These are phyloP conservation scores for Odontomyia ornata DNA, from an alignment of 2,888 invertebrate species.

Conservation along the genomic window DNA sequence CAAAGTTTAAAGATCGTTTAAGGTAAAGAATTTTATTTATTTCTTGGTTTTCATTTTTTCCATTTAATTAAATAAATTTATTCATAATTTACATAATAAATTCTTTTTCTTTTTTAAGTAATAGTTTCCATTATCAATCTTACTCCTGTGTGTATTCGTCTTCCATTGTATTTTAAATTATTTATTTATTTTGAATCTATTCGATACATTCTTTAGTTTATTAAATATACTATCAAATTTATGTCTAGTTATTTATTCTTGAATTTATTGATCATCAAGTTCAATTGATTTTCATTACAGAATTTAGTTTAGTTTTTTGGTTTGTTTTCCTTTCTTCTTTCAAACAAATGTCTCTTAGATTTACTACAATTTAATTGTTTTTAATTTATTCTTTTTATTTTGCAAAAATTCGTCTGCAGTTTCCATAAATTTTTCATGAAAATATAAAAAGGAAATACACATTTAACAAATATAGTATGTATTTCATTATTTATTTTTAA, in stretches of 20 bases:
- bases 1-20: neutral
- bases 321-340: neutral
- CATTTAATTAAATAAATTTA: constrained; percentile 26
- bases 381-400: constrained; percentile 1
- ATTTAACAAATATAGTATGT: constrained; percentile 32
- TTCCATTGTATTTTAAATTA: constrained; percentile 19
- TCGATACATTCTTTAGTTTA: constrained; percentile 29
- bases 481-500: constrained; percentile 37
- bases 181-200: constrained; percentile 13
- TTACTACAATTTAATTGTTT: constrained; percentile 27
- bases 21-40: constrained; percentile 32
- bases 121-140: neutral
- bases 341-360: constrained; percentile 13
- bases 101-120: constrained; percentile 16
- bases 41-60: constrained; percentile 16
- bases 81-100: constrained; percentile 30
- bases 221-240: constrained; percentile 15
- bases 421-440: constrained; percentile 14
- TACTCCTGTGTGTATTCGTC: constrained; percentile 14
- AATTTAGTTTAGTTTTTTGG: neutral
- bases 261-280: neutral
- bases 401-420: constrained; percentile 1
- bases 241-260: constrained; percentile 13
- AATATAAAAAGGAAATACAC: constrained; percentile 28
- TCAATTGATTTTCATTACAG: neutral